Percentiles rank a stretch among this genome's conserved stretches.
Conservation (phyloP, 2,797 vertebrate genomes). For the Nasua narica region DNA sequence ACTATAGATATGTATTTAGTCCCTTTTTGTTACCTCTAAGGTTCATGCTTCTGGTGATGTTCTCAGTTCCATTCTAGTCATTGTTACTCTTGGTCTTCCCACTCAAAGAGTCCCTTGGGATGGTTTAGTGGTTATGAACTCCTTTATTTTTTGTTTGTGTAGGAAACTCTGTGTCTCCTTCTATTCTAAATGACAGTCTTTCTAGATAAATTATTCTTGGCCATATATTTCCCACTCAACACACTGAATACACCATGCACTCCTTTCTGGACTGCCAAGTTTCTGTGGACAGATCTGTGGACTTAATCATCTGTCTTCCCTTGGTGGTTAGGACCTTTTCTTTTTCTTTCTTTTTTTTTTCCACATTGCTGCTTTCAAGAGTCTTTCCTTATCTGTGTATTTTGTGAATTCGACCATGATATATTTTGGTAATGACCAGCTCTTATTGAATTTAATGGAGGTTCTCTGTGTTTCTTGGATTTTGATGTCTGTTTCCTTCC, state of each 20-base stretch:
- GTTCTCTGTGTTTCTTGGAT: not conserved
- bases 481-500: not conserved
- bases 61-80: not conserved
- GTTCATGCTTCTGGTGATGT: not conserved
- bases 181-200: not conserved
- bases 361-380: not conserved
- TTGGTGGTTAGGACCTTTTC: not conserved
- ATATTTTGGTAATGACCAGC: not conserved
- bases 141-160: not conserved
- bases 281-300: not conserved
- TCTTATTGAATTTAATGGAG: not conserved
- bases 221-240: not conserved
- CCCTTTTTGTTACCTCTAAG: not conserved
- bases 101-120: not conserved
- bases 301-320: not conserved
- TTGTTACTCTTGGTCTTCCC: not conserved
- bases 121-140: not conserved
- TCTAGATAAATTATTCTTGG: not conserved
- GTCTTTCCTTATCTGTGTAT: not conserved
- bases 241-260: not conserved
- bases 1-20: not conserved
- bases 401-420: not conserved
- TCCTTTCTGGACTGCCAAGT: not conserved
- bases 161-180: not conserved
- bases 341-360: too few relatives aligned